phyloP scores from a whole-genome alignment of 2,888 invertebrate species.

The Pinctada fucata region DNA sequence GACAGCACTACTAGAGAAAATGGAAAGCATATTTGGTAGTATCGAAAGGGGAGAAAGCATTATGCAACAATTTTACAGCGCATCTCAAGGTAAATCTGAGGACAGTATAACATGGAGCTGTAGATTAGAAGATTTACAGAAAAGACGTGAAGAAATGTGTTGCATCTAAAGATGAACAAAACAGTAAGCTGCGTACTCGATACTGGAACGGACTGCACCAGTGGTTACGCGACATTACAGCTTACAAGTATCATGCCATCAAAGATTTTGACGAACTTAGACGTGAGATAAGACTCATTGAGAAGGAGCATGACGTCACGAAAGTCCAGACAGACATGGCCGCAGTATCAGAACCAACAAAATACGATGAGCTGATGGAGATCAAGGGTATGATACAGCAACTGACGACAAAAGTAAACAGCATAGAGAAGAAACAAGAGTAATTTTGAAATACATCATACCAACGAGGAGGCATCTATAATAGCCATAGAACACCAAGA shows the following conservation, averaged over 20 bases:
- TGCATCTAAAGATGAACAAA: not conserved
- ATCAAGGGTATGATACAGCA: slow-evolving; percentile 3
- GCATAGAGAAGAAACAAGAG: not conserved
- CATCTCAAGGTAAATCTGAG: slow-evolving; percentile 4
- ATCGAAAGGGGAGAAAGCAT: slow-evolving; percentile 8
- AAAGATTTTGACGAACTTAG: slow-evolving; percentile 7
- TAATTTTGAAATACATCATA: not conserved
- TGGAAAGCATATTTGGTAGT: slow-evolving; percentile 11
- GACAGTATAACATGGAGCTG: slow-evolving; percentile 15
- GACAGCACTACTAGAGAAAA: slow-evolving; percentile 5
- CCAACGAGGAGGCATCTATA: not conserved
- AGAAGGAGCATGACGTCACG: slow-evolving; percentile 11
- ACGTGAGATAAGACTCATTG: slow-evolving; percentile 7
- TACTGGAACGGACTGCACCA: slow-evolving; percentile 16
- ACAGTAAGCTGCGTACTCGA: slow-evolving; percentile 8
- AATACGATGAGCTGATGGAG: not conserved
- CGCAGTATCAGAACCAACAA: not conserved
- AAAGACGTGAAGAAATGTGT: slow-evolving; percentile 3
- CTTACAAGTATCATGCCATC: slow-evolving; percentile 6
- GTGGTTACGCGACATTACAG: slow-evolving; percentile 5
- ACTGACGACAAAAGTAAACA: not conserved
- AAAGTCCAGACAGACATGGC: not conserved
- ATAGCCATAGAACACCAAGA: not conserved
- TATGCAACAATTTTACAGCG: slow-evolving; percentile 11
- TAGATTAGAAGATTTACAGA: slow-evolving; percentile 13